Evolutionary conservation across 2,113 vertebrate species (phyloP).

Genomic region (Bujurquina vittata): DNA sequence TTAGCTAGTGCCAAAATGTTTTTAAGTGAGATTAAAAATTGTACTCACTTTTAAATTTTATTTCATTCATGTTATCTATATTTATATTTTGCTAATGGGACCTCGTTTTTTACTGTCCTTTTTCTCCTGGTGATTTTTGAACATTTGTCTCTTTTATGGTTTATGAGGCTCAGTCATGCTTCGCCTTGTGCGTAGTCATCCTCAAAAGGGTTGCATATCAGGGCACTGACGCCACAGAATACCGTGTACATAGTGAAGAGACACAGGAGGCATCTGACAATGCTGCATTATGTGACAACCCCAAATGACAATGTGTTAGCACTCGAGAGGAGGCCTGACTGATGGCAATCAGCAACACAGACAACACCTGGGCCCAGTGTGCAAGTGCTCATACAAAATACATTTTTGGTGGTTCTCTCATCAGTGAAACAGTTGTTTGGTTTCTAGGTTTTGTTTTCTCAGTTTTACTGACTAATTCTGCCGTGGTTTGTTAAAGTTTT

Average conservation of each 20-base stretch:
- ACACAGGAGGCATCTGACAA: background rate
- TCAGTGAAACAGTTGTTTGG: background rate
- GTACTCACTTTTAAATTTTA: background rate
- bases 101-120: background rate
- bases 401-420: background rate
- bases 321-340: background rate
- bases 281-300: background rate
- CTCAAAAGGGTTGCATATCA: background rate
- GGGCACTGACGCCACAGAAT: background rate
- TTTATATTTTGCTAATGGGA: background rate
- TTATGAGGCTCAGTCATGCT: background rate
- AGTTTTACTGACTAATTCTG: too few relatives aligned
- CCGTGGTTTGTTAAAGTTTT: background rate
- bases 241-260: background rate
- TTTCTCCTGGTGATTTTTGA: background rate
- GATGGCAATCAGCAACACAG: background rate
- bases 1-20: too few relatives aligned
- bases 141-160: background rate
- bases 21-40: too few relatives aligned
- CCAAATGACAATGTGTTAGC: background rate
- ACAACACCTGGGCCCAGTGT: background rate
- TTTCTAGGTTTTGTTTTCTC: background rate
- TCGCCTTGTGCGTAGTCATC: background rate
- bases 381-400: background rate
- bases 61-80: background rate